Base-by-base conservation (phyloP, 1,140 invertebrate genomes). In the Brachionus rotundiformis region DNA sequence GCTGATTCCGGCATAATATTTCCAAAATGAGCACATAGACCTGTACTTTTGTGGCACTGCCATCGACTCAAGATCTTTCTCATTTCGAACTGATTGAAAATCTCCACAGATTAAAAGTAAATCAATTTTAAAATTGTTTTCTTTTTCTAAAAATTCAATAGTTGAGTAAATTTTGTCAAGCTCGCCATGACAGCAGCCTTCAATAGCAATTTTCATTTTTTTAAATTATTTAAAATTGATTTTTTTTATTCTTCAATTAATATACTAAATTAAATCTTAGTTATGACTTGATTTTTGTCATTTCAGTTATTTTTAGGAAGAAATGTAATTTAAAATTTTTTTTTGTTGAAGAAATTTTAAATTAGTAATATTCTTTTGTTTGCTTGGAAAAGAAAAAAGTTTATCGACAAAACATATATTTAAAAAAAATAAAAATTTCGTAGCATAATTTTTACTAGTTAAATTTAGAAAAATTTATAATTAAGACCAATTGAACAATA, bases 141-240 rank as follows among this genome's bases (percentile, higher is more conserved):
- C 82, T 63, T 85, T 82, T 84, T 91, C 88, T 63, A 98, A 90
- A 8, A 84, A 82, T 65, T 83, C 76, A 11, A 90, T 33, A 8
- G 92, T 92, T 82, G 94, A 92, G 85, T 98, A 99, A 83, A 99
- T 98, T 85, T 92, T 93, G 84, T 98, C 96, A 81, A 99, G 88
- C 86, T 98, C 95, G 2, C 97, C 97, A 89, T 99, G 96, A 84
- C 94, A 93, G 90, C 97, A 99, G 75, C 97, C 97, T 90, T 96
- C 95, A 0, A 99, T 90, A 5, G 95, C 96, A 65, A 98, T 93
- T 88, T 93, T 94, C 95, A 98, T 98, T 75, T 47, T 87, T 13
- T 11, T n/a, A 41, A 41, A 11, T 41, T 41, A 41, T 41, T 41
- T 13, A 41, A 41, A 41, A 41, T n/a, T n/a, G n/a, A 41, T 13